Percentiles rank a stretch among this genome's conserved stretches.
These are phyloP conservation scores for Andrena fulva DNA, from an alignment of 2,888 invertebrate genomes.

Conservation along the genomic window DNA sequence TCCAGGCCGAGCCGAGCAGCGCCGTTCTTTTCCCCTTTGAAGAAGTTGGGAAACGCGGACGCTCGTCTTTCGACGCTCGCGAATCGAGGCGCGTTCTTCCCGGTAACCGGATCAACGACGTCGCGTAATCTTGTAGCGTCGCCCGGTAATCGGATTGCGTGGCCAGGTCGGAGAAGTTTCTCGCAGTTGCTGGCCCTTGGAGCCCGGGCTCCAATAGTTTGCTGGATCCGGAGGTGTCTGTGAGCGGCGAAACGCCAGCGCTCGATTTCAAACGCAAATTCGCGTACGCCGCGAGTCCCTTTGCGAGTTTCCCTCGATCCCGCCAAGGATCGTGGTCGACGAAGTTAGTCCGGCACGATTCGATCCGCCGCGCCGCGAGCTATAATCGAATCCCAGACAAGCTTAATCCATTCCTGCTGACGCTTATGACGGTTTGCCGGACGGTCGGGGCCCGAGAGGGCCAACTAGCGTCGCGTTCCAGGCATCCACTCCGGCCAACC, in stretches of 20 bases:
- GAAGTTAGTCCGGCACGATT: conserved; percentile 78
- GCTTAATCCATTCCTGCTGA: conserved; percentile 61
- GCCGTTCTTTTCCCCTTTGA: neutral
- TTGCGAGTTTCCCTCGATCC: conserved; percentile 71
- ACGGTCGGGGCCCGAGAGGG: conserved; percentile 33
- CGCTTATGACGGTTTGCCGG: conserved; percentile 52
- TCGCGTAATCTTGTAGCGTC: conserved; percentile 16
- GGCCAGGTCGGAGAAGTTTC: conserved; percentile 37
- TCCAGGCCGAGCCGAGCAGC: neutral
- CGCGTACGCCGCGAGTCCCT: conserved; percentile 73
- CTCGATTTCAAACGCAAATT: conserved; percentile 82
- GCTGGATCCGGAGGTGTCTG: conserved; percentile 33
- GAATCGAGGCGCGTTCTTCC: neutral
- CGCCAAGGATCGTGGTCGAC: conserved; percentile 77
- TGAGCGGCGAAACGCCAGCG: conserved; percentile 32
- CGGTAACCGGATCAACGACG: neutral
- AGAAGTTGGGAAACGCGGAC: neutral
- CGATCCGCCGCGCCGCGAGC: conserved; percentile 67
- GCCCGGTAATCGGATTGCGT: conserved; percentile 46
- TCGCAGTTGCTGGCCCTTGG: neutral
- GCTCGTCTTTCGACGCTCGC: neutral
- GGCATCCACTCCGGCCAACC: neutral
- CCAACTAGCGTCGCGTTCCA: conserved; percentile 30
- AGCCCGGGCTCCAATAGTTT: conserved; percentile 44
- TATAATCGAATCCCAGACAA: conserved; percentile 74